These are phyloP conservation scores for Pyralis farinalis DNA, from an alignment of 2,888 invertebrate genomes.

Conservation along the genomic window DNA sequence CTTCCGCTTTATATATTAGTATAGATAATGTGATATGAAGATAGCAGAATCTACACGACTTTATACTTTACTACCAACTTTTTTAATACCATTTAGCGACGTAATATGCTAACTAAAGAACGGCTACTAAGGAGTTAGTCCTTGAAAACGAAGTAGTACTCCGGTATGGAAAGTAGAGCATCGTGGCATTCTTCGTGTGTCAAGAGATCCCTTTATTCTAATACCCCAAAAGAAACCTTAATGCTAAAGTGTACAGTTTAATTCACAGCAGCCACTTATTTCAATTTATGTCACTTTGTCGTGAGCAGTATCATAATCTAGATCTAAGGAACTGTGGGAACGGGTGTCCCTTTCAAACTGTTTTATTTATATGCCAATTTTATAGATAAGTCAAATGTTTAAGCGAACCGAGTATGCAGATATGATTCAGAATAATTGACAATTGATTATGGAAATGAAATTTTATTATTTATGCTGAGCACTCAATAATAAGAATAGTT, in stretches of 20 bases:
- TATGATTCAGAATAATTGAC: no score
- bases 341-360: slow-evolving; percentile 62
- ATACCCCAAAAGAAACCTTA: background rate
- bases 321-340: slow-evolving; percentile 66
- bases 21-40: no score
- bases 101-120: background rate
- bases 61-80: no score
- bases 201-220: slow-evolving; percentile 26
- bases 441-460: no score
- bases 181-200: slow-evolving; percentile 51
- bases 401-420: background rate
- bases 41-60: no score
- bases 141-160: slow-evolving; percentile 5
- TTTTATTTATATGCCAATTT: slow-evolving; percentile 38
- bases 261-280: background rate
- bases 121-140: background rate
- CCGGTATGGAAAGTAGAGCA: slow-evolving; percentile 53
- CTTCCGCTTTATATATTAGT: no score
- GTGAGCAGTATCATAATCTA: slow-evolving; percentile 27
- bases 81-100: no score
- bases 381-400: slow-evolving; percentile 14
- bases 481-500: no score
- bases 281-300: slow-evolving; percentile 2
- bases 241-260: background rate
- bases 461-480: no score